Conservation (phyloP, 2,113 vertebrate species). For the Cricetomys ansorgei region DNA sequence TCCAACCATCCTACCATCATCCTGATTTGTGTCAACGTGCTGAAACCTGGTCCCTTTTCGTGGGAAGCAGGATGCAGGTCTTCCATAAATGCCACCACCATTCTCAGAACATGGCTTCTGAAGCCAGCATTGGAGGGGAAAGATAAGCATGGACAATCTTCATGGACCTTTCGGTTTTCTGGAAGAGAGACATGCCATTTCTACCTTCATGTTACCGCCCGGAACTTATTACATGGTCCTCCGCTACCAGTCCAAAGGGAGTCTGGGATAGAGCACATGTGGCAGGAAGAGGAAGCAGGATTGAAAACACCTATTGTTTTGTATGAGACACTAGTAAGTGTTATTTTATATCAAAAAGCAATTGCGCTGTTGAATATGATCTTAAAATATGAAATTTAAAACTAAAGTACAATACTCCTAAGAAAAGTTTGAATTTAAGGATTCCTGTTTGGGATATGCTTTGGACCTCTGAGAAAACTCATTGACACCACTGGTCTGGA, state of each 20-base stretch:
- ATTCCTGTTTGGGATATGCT: neutral
- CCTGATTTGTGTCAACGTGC: neutral
- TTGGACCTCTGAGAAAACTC: neutral
- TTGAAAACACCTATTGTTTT: neutral
- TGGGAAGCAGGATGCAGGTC: neutral
- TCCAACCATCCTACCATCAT: neutral
- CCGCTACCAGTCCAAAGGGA: neutral
- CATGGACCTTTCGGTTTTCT: no score
- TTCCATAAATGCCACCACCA: neutral
- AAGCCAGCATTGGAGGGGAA: no score
- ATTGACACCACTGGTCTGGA: neutral
- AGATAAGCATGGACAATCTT: no score
- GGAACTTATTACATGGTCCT: neutral
- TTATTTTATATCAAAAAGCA: neutral
- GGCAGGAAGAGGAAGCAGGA: neutral
- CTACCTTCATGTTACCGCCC: no score
- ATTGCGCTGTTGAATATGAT: neutral
- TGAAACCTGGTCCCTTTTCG: neutral
- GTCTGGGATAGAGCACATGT: neutral
- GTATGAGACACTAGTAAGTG: neutral
- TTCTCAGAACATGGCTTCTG: neutral
- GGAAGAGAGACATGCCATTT: neutral
- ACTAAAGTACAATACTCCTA: neutral
- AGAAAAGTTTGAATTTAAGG: neutral
- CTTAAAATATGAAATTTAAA: neutral